Evolutionary conservation across 2,888 invertebrate species (phyloP).

Genomic region (Aethes cnicana): DNA sequence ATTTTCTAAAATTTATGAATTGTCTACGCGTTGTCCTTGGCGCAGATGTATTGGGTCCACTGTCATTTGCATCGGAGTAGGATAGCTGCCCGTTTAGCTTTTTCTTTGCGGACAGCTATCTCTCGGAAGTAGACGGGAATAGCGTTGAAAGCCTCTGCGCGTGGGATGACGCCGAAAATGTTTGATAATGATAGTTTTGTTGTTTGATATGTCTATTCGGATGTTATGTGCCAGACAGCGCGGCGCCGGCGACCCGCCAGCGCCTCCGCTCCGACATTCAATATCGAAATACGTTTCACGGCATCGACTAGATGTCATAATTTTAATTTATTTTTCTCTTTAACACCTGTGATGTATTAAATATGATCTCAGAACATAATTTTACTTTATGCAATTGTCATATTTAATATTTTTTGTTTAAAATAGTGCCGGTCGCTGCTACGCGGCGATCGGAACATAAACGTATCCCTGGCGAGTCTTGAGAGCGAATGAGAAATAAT

Average conservation of each 20-base stretch:
- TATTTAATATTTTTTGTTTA: conserved; percentile 70
- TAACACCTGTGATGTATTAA: conserved; percentile 87
- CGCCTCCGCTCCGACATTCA: conserved; percentile 23
- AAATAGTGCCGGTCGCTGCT: conserved; percentile 63
- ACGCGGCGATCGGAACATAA: conserved; percentile 36
- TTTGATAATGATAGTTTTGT: conserved; percentile 60
- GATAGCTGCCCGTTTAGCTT: background rate
- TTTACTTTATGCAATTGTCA: conserved; percentile 77
- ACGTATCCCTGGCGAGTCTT: conserved; percentile 60
- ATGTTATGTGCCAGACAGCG: conserved; percentile 47
- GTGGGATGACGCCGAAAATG: conserved; percentile 53
- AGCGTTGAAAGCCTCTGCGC: conserved; percentile 42
- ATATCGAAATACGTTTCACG: conserved; percentile 35
- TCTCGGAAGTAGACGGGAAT: conserved; percentile 25
- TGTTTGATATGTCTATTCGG: conserved; percentile 52
- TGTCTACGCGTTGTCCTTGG: conserved; percentile 60
- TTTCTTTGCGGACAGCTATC: conserved; percentile 32
- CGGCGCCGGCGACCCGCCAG: conserved; percentile 27
- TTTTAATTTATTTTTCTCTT: conserved; percentile 59
- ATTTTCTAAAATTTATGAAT: conserved; percentile 67
- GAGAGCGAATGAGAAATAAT: conserved; percentile 65
- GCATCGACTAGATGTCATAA: conserved; percentile 30
- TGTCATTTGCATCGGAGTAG: background rate
- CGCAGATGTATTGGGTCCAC: conserved; percentile 41
- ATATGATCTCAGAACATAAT: conserved; percentile 85